These are phyloP conservation scores for Agrilus cyanescens DNA, from an alignment of 2,888 invertebrate species.

Conservation along the genomic window DNA sequence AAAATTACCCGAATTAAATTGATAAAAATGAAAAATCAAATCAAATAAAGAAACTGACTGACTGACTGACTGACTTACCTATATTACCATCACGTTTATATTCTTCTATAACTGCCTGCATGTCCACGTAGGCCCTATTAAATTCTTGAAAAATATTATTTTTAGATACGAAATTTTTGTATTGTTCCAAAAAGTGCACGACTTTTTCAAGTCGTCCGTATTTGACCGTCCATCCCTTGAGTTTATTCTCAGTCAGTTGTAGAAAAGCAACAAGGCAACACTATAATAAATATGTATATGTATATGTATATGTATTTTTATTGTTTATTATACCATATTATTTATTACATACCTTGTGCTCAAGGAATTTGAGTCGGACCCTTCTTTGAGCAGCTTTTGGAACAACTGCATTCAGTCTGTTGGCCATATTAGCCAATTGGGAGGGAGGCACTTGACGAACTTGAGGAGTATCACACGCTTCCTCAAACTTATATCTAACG, in stretches of 20 bases:
- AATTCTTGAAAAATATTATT: slow-evolving; percentile 91
- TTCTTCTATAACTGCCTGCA: slow-evolving; percentile 84
- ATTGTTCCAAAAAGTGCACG: slow-evolving; percentile 73
- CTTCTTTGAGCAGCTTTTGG: slow-evolving; percentile 70
- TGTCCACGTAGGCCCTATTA: slow-evolving; percentile 81
- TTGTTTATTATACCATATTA: too few species aligned
- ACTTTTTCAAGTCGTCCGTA: slow-evolving; percentile 77
- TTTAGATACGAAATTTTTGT: slow-evolving; percentile 83
- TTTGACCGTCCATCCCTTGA: slow-evolving; percentile 81
- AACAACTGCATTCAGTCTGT: slow-evolving; percentile 62
- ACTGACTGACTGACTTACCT: slow-evolving; percentile 37
- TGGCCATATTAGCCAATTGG: slow-evolving; percentile 71
- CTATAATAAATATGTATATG: slow-evolving; percentile 28
- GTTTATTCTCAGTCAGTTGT: slow-evolving; percentile 78
- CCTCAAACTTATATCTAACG: slow-evolving; percentile 65
- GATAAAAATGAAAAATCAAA: not conserved
- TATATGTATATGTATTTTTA: too few species aligned
- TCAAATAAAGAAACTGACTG: not conserved
- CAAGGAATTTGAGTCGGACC: slow-evolving; percentile 77
- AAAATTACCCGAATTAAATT: not conserved
- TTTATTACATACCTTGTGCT: slow-evolving; percentile 54
- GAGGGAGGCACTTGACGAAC: slow-evolving; percentile 62
- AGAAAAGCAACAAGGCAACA: slow-evolving; percentile 89
- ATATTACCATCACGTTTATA: slow-evolving; percentile 79
- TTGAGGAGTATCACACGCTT: slow-evolving; percentile 55